These are phyloP conservation scores for Decapterus maruadsi DNA, from an alignment of 2,797 vertebrate species.

Conservation along the genomic window DNA sequence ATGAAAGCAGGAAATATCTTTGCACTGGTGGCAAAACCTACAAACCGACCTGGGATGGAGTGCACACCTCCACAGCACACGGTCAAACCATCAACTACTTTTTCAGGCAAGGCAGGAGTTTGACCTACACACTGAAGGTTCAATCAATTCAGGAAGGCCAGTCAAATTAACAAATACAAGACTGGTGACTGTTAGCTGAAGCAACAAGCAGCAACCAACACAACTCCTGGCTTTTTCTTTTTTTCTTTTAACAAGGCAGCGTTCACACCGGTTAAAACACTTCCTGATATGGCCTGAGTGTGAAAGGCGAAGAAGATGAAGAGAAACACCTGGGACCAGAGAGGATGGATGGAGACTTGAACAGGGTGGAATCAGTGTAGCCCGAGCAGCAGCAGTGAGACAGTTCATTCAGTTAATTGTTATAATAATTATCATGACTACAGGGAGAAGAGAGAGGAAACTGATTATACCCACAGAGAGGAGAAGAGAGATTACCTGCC, in stretches of 20 bases:
- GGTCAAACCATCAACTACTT: not conserved
- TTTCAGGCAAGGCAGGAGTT: not conserved
- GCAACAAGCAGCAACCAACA: not conserved
- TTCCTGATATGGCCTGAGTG: constrained; percentile 1
- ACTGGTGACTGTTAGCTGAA: not conserved
- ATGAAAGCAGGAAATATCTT: not conserved
- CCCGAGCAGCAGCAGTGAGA: constrained; percentile 37
- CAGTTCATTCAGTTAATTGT: constrained; percentile 74
- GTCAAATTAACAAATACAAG: not conserved
- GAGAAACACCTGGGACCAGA: constrained; percentile 54
- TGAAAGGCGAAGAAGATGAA: constrained; percentile 22
- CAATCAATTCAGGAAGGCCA: not conserved
- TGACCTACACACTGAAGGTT: not conserved
- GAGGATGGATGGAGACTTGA: constrained; percentile 26
- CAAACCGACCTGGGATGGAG: not conserved
- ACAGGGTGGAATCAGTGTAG: constrained; percentile 9
- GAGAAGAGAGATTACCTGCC: constrained; percentile 73
- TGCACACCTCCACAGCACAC: too few relatives aligned
- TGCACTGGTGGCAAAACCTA: not conserved
- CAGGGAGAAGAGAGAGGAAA: constrained; percentile 65
- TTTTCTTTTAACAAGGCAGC: not conserved
- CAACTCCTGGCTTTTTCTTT: not conserved
- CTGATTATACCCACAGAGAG: constrained; percentile 71
- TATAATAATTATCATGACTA: constrained; percentile 77
- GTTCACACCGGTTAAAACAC: not conserved